Conservation (phyloP, 2,888 invertebrate species). For the Eretmocerus hayati region DNA sequence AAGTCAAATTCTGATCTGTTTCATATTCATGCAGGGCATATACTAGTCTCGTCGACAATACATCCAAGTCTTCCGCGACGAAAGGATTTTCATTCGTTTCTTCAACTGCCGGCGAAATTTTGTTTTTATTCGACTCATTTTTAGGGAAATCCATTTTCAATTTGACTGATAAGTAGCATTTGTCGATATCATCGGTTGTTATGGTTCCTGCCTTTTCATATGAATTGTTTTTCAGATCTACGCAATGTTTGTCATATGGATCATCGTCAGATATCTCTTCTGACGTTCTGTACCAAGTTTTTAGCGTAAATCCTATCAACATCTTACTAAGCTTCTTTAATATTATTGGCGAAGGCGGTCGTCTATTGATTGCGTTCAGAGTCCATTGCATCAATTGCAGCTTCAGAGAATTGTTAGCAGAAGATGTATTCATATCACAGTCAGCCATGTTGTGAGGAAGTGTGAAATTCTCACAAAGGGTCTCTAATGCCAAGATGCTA, state of each 20-base stretch:
- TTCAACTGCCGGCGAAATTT: slow-evolving; percentile 28
- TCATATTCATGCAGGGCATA: slow-evolving; percentile 14
- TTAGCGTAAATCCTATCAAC: slow-evolving; percentile 30
- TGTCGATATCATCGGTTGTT: slow-evolving; percentile 26
- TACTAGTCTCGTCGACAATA: slow-evolving; percentile 23
- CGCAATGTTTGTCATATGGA: slow-evolving; percentile 1
- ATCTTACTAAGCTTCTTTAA: slow-evolving; percentile 32
- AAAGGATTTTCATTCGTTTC: slow-evolving; percentile 20
- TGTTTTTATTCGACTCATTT: neutral
- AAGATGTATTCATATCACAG: slow-evolving; percentile 23
- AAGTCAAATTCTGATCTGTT: slow-evolving; percentile 22
- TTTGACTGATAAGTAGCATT: slow-evolving; percentile 28
- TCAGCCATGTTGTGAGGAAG: slow-evolving; percentile 32
- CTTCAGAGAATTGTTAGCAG: slow-evolving; percentile 28
- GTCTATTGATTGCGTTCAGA: slow-evolving; percentile 28
- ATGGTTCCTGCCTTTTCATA: slow-evolving; percentile 23
- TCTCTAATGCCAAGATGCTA: slow-evolving; percentile 43
- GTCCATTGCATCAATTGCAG: slow-evolving; percentile 33
- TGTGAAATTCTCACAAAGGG: slow-evolving; percentile 37
- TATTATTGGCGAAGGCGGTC: slow-evolving; percentile 23
- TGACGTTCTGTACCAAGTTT: slow-evolving; percentile 25
- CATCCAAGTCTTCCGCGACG: slow-evolving; percentile 18
- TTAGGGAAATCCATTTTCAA: slow-evolving; percentile 27
- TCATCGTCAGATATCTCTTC: neutral
- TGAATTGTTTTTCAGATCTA: slow-evolving; percentile 13